Percentiles rank a stretch among this genome's conserved stretches.
phyloP scores from a whole-genome alignment of 1,140 invertebrate genomes.

The Pseudomyrmex gracilis region DNA sequence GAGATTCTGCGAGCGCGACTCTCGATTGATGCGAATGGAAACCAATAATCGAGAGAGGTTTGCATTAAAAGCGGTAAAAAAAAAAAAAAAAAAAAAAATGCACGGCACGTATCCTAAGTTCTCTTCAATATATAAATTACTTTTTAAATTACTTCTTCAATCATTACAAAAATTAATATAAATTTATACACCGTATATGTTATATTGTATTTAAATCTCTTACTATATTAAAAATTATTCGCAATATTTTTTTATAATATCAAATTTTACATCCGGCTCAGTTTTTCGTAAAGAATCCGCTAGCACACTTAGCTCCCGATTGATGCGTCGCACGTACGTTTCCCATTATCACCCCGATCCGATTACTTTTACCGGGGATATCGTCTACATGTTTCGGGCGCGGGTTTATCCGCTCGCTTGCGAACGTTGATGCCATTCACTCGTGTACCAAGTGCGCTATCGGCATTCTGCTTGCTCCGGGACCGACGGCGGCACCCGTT shows the following conservation, averaged over 20 bases:
- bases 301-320: neutral
- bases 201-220: no score
- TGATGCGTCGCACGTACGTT: neutral
- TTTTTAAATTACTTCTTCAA: no score
- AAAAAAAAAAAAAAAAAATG: slow-evolving; percentile 15
- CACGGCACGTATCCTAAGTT: neutral
- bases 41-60: slow-evolving; percentile 17
- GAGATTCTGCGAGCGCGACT: slow-evolving; percentile 36
- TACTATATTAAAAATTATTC: no score
- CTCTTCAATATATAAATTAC: no score
- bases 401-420: slow-evolving; percentile 38
- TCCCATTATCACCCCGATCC: slow-evolving; percentile 31
- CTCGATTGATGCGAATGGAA: slow-evolving; percentile 20
- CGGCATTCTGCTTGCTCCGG: slow-evolving; percentile 10
- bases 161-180: no score
- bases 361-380: slow-evolving; percentile 25
- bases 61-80: slow-evolving; percentile 9
- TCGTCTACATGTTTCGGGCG: slow-evolving; percentile 7
- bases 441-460: slow-evolving; percentile 29
- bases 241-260: neutral
- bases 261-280: neutral
- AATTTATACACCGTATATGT: no score
- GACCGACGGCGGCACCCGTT: slow-evolving; percentile 19
- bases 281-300: neutral
- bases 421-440: slow-evolving; percentile 37